Conservation (phyloP, 2,888 invertebrate genomes). For the Nomada hirtipes region DNA sequence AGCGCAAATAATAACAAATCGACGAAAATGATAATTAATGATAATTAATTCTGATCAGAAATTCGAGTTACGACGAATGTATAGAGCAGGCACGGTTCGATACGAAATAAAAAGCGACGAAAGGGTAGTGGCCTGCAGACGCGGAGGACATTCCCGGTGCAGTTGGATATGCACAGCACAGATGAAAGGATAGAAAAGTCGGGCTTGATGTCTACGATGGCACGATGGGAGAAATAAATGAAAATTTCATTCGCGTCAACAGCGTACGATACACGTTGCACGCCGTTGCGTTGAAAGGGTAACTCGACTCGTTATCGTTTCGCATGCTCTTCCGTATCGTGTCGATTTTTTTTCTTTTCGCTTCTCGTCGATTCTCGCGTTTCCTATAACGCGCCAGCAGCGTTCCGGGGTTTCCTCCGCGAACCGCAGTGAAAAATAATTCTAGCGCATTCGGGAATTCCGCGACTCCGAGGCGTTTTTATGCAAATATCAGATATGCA, state of each 20-base stretch:
- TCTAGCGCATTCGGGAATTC: constrained; percentile 10
- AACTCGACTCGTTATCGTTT: constrained; percentile 55
- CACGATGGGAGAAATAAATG: constrained; percentile 69
- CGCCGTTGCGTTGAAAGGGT: constrained; percentile 33
- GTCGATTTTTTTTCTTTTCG: neutral
- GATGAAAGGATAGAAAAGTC: constrained; percentile 18
- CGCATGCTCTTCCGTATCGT: constrained; percentile 34
- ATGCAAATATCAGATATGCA: constrained; percentile 3
- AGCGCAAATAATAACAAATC: too few species aligned
- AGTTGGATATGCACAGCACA: constrained; percentile 38
- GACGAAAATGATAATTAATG: too few species aligned
- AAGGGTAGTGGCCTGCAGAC: neutral
- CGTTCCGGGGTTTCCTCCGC: constrained; percentile 24
- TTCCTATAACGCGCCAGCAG: neutral
- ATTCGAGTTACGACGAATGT: neutral
- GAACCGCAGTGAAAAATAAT: constrained; percentile 37
- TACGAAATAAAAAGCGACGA: neutral
- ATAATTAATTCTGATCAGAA: neutral
- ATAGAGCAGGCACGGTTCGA: neutral
- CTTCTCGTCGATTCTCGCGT: constrained; percentile 42
- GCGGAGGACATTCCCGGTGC: constrained; percentile 33
- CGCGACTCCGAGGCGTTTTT: neutral
- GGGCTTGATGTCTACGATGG: constrained; percentile 61
- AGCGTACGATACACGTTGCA: constrained; percentile 25
- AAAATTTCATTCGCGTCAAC: constrained; percentile 73